These are phyloP conservation scores for Spicauda simplicius DNA, from an alignment of 2,888 invertebrate species.

Conservation along the genomic window DNA sequence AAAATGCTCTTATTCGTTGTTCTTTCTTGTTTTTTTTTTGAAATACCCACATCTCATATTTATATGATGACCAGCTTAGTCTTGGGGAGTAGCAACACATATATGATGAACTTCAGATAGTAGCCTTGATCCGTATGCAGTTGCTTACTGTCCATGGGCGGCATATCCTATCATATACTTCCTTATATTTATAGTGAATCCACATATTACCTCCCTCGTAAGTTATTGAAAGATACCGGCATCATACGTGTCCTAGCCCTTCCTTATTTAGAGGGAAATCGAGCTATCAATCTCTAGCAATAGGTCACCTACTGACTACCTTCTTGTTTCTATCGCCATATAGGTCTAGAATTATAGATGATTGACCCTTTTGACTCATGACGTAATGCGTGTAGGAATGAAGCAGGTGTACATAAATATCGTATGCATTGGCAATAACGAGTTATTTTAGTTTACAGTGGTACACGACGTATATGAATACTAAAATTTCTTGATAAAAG, in stretches of 20 bases:
- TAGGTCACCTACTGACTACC: slow-evolving; percentile 35
- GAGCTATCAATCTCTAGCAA: slow-evolving; percentile 22
- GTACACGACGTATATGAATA: no score
- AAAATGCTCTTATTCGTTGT: no score
- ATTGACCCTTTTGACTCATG: slow-evolving; percentile 10
- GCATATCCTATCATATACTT: no score
- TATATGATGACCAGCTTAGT: no score
- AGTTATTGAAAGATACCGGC: slow-evolving; percentile 7
- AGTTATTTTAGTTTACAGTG: neutral
- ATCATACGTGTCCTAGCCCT: slow-evolving; percentile 18
- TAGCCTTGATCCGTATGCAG: no score
- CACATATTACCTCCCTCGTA: neutral
- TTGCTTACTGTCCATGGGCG: no score
- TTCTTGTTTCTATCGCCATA: slow-evolving; percentile 15
- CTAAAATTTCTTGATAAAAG: neutral
- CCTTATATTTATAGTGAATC: neutral
- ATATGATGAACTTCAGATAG: no score
- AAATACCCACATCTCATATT: no score
- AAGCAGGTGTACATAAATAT: neutral
- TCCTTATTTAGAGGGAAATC: slow-evolving; percentile 36
- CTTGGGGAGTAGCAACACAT: no score
- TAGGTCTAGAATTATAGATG: slow-evolving; percentile 7
- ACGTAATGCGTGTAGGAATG: slow-evolving; percentile 6
- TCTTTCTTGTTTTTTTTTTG: no score
- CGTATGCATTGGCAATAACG: neutral